Evolutionary conservation across 2,888 invertebrate genomes (phyloP).

Genomic region (Chaetoderma sp.): DNA sequence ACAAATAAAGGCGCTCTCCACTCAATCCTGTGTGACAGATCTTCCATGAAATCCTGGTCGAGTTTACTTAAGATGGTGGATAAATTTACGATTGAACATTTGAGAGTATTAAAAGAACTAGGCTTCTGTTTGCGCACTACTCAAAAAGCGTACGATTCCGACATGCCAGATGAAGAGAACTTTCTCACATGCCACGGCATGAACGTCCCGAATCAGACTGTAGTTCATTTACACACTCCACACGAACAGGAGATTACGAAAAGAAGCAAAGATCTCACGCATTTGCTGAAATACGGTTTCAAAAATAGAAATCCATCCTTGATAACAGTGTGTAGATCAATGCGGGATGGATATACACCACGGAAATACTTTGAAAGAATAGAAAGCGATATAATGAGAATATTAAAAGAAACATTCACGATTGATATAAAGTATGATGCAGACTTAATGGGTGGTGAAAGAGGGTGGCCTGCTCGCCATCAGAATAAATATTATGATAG

Average conservation of each 20-base stretch:
- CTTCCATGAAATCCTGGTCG: slow-evolving; percentile 1
- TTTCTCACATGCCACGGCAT: slow-evolving; percentile 51
- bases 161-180: slow-evolving; percentile 4
- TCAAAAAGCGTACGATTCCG: slow-evolving; percentile 36
- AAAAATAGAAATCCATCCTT: slow-evolving; percentile 38
- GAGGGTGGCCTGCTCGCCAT: slow-evolving; percentile 47
- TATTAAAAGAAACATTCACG: slow-evolving; percentile 33
- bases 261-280: too few relatives aligned
- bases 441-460: slow-evolving; percentile 51
- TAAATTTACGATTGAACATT: slow-evolving; percentile 38
- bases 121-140: slow-evolving; percentile 51
- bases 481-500: background rate
- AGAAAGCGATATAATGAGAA: slow-evolving; percentile 44
- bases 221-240: slow-evolving; percentile 44
- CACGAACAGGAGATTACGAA: slow-evolving; percentile 34
- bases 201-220: slow-evolving; percentile 43
- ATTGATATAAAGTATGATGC: slow-evolving; percentile 48
- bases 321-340: slow-evolving; percentile 56
- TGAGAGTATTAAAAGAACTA: slow-evolving; percentile 38
- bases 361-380: slow-evolving; percentile 45
- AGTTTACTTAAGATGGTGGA: slow-evolving; percentile 29
- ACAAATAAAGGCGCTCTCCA: too few relatives aligned
- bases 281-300: slow-evolving; percentile 36
- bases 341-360: slow-evolving; percentile 63
- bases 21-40: background rate